Conservation (phyloP, 2,888 invertebrate genomes). For the Cephus spinipes region DNA sequence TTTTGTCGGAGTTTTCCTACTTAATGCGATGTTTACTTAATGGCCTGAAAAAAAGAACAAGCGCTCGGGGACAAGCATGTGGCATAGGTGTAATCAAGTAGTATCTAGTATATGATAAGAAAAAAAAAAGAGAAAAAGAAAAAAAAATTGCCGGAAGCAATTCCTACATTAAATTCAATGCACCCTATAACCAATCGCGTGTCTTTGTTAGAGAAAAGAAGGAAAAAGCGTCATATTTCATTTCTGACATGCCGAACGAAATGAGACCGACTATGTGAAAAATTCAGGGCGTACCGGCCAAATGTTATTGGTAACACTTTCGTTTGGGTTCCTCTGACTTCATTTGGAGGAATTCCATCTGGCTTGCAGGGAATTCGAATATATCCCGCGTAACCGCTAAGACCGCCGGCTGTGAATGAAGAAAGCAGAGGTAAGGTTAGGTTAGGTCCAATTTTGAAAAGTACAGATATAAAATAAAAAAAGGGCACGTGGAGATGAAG, state of each 20-base stretch:
- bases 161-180: not conserved
- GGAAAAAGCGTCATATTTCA: not conserved
- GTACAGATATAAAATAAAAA: not conserved
- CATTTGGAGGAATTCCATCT: not conserved
- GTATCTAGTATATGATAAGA: not conserved
- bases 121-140: not conserved
- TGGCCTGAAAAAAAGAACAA: slow-evolving; percentile 37
- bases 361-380: not conserved
- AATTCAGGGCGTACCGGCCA: not conserved
- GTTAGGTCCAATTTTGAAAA: not conserved
- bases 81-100: not conserved
- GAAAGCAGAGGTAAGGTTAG: not conserved
- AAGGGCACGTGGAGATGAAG: not conserved
- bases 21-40: slow-evolving; percentile 51
- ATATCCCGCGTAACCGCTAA: not conserved
- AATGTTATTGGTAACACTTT: not conserved
- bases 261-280: not conserved
- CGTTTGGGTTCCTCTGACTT: not conserved
- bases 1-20: slow-evolving; percentile 34
- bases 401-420: not conserved
- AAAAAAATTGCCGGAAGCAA: not conserved
- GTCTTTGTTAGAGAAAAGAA: not conserved
- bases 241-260: not conserved
- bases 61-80: not conserved
- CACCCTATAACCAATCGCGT: not conserved